A percentile compares a stretch with the other conserved stretches of the same genome.
Conservation (phyloP, 2,113 vertebrate genomes). For the Zapus hudsonius region DNA sequence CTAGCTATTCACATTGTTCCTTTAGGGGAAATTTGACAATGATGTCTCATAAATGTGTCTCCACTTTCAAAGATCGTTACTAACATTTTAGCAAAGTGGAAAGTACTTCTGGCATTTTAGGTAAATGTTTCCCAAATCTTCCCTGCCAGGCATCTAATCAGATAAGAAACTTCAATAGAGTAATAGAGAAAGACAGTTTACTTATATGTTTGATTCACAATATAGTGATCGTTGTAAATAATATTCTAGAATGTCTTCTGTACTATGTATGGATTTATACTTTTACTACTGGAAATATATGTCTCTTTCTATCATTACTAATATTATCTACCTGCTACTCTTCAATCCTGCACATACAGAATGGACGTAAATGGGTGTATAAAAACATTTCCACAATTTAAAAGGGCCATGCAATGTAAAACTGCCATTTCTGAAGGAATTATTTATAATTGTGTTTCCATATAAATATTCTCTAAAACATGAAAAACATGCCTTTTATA, state of each 20-base stretch:
- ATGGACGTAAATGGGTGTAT: neutral
- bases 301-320: neutral
- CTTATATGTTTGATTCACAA: constrained; percentile 20
- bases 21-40: constrained; percentile 53
- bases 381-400: constrained; percentile 21
- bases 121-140: constrained; percentile 52
- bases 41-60: constrained; percentile 23
- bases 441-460: constrained; percentile 2
- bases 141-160: constrained; percentile 47
- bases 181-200: constrained; percentile 49
- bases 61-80: constrained; percentile 53
- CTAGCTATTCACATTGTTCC: neutral
- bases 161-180: neutral
- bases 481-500: neutral
- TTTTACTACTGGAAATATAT: neutral
- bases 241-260: constrained; percentile 29
- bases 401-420: constrained; percentile 4
- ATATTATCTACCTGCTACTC: neutral
- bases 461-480: constrained; percentile 38
- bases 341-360: constrained; percentile 23
- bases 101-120: constrained; percentile 48
- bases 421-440: neutral
- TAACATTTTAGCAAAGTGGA: constrained; percentile 56
- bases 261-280: constrained; percentile 39
- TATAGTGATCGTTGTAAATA: constrained; percentile 53